A percentile compares a stretch with the other conserved stretches of the same genome.
Evolutionary conservation across 2,888 invertebrate species (phyloP).

Genomic region (Drosophila tanythrix): DNA sequence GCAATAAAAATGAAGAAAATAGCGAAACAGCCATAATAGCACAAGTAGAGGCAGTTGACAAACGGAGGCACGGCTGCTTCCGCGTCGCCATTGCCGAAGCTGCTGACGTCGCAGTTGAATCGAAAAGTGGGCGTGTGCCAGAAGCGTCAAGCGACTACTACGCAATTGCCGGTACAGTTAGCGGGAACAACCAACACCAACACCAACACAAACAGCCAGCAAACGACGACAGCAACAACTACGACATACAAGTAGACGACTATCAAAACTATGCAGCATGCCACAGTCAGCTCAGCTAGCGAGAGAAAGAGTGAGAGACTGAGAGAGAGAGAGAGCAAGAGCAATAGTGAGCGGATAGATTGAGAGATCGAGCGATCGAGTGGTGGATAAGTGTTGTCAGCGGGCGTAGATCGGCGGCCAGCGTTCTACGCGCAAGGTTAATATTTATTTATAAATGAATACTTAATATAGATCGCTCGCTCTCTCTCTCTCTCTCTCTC

Average conservation of each 20-base stretch:
- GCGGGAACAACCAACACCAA: conserved; percentile 44
- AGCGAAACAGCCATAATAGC: background rate
- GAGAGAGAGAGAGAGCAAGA: background rate
- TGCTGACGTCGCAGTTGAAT: conserved; percentile 37
- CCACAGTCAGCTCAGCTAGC: conserved; percentile 8
- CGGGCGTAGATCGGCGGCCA: conserved; percentile 2
- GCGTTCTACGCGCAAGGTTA: conserved; percentile 57
- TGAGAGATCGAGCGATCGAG: background rate
- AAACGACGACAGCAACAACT: background rate
- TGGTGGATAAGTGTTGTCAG: background rate
- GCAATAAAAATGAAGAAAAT: background rate
- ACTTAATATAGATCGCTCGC: conserved; percentile 46
- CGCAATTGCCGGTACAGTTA: conserved; percentile 68
- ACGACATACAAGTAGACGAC: background rate
- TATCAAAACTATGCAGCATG: conserved; percentile 40
- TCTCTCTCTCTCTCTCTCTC: background rate
- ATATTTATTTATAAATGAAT: conserved; percentile 68
- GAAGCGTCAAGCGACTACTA: conserved; percentile 48
- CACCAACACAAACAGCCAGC: background rate
- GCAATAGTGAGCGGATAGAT: conserved; percentile 8
- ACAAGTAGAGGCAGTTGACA: conserved; percentile 12
- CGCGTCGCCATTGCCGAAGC: conserved; percentile 51
- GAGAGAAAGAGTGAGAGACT: conserved; percentile 4
- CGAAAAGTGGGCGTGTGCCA: conserved; percentile 68
- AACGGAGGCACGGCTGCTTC: conserved; percentile 61